Percentiles rank a stretch among this genome's conserved stretches.
Conservation (phyloP, 1,140 invertebrate genomes). For the Halyomorpha halys region DNA sequence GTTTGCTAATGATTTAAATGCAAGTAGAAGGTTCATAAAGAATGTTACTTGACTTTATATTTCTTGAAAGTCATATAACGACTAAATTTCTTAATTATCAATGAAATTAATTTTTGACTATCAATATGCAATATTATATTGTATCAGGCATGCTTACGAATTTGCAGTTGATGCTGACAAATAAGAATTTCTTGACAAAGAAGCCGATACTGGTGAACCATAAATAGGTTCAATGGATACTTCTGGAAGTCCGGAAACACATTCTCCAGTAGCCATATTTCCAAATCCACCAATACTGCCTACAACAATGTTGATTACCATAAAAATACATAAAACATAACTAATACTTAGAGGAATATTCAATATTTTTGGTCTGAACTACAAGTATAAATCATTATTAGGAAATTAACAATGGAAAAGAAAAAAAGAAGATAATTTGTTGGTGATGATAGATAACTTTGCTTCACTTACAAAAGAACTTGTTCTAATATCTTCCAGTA, state of each 20-base stretch:
- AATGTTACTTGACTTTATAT: not conserved
- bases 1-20: not conserved
- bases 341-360: not conserved
- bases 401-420: no score
- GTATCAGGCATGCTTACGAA: slow-evolving; percentile 20
- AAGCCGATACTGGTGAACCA: slow-evolving; percentile 12
- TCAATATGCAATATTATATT: not conserved
- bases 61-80: no score
- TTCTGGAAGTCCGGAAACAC: slow-evolving; percentile 16
- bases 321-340: not conserved
- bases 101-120: no score
- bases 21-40: not conserved
- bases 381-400: no score
- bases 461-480: no score
- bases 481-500: no score
- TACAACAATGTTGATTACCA: not conserved
- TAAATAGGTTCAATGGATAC: slow-evolving; percentile 22
- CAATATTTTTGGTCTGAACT: no score
- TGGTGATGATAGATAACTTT: no score
- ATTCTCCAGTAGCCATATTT: slow-evolving; percentile 22
- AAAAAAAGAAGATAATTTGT: no score
- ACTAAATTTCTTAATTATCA: no score
- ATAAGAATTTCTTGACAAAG: slow-evolving; percentile 4
- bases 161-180: slow-evolving; percentile 18
- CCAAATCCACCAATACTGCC: slow-evolving; percentile 24